Evolutionary conservation across 1,140 invertebrate species (phyloP), one percentile per base, ranked within the genome.

Genomic region (Phenacoccus solenopsis): DNA sequence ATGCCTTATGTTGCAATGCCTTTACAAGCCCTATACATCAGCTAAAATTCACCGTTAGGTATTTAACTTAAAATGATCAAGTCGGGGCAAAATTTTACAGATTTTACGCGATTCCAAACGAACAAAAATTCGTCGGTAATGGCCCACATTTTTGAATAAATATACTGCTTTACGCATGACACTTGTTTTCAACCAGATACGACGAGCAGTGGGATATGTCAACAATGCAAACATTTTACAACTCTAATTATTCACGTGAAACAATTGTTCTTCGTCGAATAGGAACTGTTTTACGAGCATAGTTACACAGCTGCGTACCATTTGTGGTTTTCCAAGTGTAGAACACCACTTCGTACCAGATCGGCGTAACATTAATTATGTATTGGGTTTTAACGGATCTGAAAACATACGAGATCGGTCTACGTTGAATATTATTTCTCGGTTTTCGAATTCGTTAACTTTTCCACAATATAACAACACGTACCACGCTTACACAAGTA

Each of bases 211-310:
- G 20, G 38, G 38, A 49, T 49, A 16, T 49, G 38, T 49, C 38
- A 49, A 49, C 38, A 49, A 49, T 49, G 38, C 38, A 49, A 49
- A 49, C 38, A 49, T 49, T 49, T 49, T 49, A 49, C 38, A 49
- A n/a, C 16, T 49, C 20, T 49, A 49, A 49, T 49, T 49, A 49
- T 49, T 49, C 38, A 49, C 13, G 5, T 16, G 20, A 49, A 49
- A 49, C 38, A n/a, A 16, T n/a, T 49, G 38, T 49, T 49, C 5
- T 49, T 16, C 5, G 20, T 16, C 38, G 38, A 49, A 49, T 49
- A n/a, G n/a, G n/a, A n/a, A n/a, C 38, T 49, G 38, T 49, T 49
- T 49, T n/a, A 49, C 20, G n/a, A n/a, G 38, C 20, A 49, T 49
- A 49, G 38, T 49, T 49, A 49, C 38, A 49, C 38, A 49, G 38